Conservation (phyloP, 1,140 invertebrate genomes). For the Camponotus vicinus region DNA sequence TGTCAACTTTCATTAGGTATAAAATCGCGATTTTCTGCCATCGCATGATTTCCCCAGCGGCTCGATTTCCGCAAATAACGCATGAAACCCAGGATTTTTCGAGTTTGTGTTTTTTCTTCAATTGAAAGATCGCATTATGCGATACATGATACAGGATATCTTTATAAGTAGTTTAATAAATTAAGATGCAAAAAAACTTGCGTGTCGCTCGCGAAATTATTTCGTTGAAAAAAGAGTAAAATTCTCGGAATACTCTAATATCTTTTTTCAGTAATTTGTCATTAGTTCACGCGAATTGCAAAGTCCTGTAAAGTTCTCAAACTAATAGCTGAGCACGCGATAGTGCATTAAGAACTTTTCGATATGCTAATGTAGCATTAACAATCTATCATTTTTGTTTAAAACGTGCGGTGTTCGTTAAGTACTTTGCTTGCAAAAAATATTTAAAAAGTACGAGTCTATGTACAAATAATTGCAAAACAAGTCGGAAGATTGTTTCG, state of each 20-base stretch:
- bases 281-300: constrained; percentile 1
- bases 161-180: not conserved
- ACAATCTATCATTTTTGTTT: not conserved
- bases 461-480: not conserved
- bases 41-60: constrained; percentile 45
- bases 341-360: constrained; percentile 10
- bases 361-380: not conserved
- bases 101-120: constrained; percentile 46
- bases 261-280: not conserved
- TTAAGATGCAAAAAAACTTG: not conserved
- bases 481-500: not conserved
- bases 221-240: not conserved
- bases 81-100: no score
- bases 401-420: not conserved
- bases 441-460: not conserved
- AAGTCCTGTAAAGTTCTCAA: constrained; percentile 6
- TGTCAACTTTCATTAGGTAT: constrained; percentile 66
- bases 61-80: not conserved
- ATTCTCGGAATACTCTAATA: not conserved
- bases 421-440: not conserved
- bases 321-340: not conserved
- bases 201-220: not conserved
- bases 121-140: constrained; percentile 40
- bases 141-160: not conserved
- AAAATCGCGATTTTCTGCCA: constrained; percentile 19